Percentiles rank a stretch among this genome's conserved stretches.
phyloP scores from a whole-genome alignment of 2,113 vertebrate genomes.

The Cisticola juncidis region DNA sequence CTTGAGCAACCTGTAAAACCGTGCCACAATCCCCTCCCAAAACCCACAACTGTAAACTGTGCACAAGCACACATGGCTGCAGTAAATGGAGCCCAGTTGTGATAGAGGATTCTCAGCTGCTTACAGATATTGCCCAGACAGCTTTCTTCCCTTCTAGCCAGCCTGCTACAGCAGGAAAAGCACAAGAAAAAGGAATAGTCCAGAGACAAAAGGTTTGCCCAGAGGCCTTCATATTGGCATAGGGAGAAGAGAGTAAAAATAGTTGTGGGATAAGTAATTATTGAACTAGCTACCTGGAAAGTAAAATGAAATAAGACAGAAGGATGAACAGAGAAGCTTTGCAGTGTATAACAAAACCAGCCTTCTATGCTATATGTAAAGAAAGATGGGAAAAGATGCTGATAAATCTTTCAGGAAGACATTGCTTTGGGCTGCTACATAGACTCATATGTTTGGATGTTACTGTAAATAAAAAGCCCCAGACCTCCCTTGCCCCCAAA shows the following conservation, averaged over 20 bases:
- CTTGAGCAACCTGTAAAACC: slow-evolving; percentile 41
- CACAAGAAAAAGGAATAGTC: background rate
- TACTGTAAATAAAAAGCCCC: background rate
- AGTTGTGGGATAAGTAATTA: background rate
- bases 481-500: background rate
- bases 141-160: background rate
- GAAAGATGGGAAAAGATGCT: background rate
- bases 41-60: slow-evolving; percentile 21
- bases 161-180: background rate
- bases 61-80: background rate
- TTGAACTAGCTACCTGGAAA: background rate
- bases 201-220: background rate
- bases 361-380: background rate
- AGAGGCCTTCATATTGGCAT: background rate
- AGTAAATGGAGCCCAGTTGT: background rate
- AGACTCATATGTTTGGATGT: background rate
- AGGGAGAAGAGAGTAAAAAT: background rate
- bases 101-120: background rate
- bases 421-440: background rate
- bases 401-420: background rate
- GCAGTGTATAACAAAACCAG: background rate
- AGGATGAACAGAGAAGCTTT: background rate
- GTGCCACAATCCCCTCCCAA: background rate
- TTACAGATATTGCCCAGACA: slow-evolving; percentile 10
- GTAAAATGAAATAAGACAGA: background rate